Percentiles rank a stretch among this genome's conserved stretches.
Conservation (phyloP, 2,888 invertebrate species). For the Isotomurus palustris region DNA sequence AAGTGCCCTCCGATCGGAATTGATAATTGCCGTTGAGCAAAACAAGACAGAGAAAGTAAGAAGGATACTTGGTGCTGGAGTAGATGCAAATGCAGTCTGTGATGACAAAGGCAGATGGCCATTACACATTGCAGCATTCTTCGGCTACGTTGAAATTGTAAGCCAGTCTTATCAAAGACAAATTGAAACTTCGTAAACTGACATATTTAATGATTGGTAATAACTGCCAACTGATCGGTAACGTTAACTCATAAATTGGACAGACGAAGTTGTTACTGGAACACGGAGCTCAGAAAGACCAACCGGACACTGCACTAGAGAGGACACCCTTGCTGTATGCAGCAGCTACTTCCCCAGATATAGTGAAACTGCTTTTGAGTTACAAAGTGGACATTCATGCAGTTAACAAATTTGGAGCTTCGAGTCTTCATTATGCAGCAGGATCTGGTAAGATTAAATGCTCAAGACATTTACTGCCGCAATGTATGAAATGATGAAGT, state of each 20-base stretch:
- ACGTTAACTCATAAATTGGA: background rate
- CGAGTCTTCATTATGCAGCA: conserved; percentile 45
- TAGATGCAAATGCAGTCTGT: conserved; percentile 45
- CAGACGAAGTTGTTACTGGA: conserved; percentile 42
- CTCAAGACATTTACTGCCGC: no score
- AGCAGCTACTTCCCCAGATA: conserved; percentile 44
- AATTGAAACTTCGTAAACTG: background rate
- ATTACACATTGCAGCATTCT: conserved; percentile 43
- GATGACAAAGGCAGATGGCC: conserved; percentile 46
- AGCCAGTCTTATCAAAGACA: no score
- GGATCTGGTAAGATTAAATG: conserved; percentile 44
- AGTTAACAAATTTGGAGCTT: conserved; percentile 45
- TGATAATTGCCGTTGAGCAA: conserved; percentile 43
- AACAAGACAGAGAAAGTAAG: conserved; percentile 44
- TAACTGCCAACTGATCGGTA: background rate
- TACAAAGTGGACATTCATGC: conserved; percentile 44
- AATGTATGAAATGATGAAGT: no score
- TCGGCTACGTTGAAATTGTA: conserved; percentile 42
- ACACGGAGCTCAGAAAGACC: conserved; percentile 46
- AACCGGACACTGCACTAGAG: conserved; percentile 45
- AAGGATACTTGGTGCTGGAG: conserved; percentile 41
- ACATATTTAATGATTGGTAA: background rate
- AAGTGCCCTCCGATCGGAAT: conserved; percentile 35
- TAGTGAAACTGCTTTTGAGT: conserved; percentile 41
- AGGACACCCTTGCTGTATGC: conserved; percentile 44